These are phyloP conservation scores for Campylomormyrus tamandua DNA, from an alignment of 2,113 vertebrate genomes.

Conservation along the genomic window DNA sequence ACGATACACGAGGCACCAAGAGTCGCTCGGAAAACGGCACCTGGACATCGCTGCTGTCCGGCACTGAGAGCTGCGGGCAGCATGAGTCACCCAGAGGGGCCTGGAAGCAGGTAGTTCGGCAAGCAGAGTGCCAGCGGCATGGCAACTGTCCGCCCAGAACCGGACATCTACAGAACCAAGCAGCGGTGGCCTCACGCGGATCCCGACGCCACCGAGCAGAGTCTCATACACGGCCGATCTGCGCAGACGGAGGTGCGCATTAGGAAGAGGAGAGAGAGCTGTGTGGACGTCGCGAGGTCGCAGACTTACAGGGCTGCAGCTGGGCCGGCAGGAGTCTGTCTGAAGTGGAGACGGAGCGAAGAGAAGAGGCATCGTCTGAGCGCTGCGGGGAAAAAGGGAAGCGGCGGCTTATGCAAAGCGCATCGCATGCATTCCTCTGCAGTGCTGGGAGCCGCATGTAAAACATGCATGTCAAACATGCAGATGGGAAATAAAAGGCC, in stretches of 20 bases:
- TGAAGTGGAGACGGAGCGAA: background rate
- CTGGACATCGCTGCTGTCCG: background rate
- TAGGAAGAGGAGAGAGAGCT: background rate
- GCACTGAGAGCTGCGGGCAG: background rate
- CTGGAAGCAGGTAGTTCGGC: background rate
- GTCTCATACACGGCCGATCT: background rate
- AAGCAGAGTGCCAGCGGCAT: background rate
- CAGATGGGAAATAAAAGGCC: background rate
- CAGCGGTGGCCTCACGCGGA: background rate
- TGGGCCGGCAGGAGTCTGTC: background rate
- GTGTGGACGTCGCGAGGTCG: slow-evolving; percentile 21
- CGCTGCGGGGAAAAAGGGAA: slow-evolving; percentile 14
- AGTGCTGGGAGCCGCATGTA: background rate
- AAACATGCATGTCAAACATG: background rate
- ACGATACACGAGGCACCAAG: background rate
- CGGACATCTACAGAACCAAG: background rate
- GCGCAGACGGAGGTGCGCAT: background rate
- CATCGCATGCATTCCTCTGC: background rate
- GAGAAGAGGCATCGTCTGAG: background rate
- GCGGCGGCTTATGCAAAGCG: background rate
- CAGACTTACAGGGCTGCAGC: background rate
- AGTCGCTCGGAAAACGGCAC: background rate
- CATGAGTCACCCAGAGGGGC: background rate
- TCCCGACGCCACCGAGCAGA: background rate
- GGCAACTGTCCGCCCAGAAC: background rate